Base-by-base conservation (phyloP, 92 coral and sea anemone species). In the Meandrina meandrites region DNA sequence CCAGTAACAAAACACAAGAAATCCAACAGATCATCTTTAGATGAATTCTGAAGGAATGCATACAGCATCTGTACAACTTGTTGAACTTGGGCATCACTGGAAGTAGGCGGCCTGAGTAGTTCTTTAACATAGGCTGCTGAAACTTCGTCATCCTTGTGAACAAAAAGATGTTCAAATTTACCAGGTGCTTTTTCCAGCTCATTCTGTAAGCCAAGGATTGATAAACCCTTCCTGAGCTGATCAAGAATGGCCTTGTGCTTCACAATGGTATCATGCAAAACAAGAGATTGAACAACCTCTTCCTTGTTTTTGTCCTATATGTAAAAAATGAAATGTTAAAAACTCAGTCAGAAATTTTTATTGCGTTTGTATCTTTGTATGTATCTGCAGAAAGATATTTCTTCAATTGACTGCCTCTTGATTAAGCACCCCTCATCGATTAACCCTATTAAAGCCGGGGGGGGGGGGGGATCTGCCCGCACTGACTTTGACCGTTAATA, bases 181-280 rank as follows among this genome's bases (percentile, higher is more conserved):
- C 54, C 81, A 24, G 94, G 94, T 75, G 84, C 76, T 86, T 86
- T 86, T 78, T 86, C 90, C 60, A 89, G 78, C 82, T 92, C 90
- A 76, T 40, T 54, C 45, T 79, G 75, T 15, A 88, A 79, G 48
- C 88, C 92, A 19, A 86, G 91, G 31, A 81, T 88, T 60, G 89
- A 82, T 40, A 87, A 75, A 31, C 95, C 93, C 45, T 81, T 92
- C 72, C 91, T 74, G 18, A 92, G 62, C 86, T 92, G 95, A 67
- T 87, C 93, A 73, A 92, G 89, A 28, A 79, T 24, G 34, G 89
- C 86, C 75, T 90, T 86, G 88, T 90, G 91, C 86, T 92, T 90
- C 54, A 87, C 62, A n/a, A 92, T 74, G 64, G 86, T 74, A 56
- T 80, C 79, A 81, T 92, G 91, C 27, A 90, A 73, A 3, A 90